Evolutionary conservation across 1,140 invertebrate species (phyloP).

Genomic region (Listronotus bonariensis): DNA sequence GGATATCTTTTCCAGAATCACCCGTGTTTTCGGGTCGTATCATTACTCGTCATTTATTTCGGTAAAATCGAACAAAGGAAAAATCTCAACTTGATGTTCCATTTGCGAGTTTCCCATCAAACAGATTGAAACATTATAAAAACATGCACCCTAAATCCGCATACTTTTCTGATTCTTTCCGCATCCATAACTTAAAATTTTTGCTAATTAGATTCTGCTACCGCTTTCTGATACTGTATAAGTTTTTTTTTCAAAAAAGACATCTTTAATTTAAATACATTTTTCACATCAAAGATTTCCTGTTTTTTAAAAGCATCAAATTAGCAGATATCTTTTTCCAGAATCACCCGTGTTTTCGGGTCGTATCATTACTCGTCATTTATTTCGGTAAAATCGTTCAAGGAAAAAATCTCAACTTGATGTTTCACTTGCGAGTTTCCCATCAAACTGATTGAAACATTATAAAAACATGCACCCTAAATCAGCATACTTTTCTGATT

Average conservation of each 20-base stretch:
- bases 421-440: conserved; percentile 35
- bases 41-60: conserved; percentile 39
- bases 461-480: conserved; percentile 40
- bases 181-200: too few relatives aligned
- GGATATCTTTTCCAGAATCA: too few relatives aligned
- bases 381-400: conserved; percentile 37
- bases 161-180: too few relatives aligned
- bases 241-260: too few relatives aligned
- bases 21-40: too few relatives aligned
- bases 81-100: conserved; percentile 39
- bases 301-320: too few relatives aligned
- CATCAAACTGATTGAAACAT: conserved; percentile 45
- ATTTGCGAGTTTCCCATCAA: conserved; percentile 38
- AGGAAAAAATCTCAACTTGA: conserved; percentile 43
- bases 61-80: conserved; percentile 38
- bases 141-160: conserved; percentile 31
- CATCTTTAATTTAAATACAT: too few relatives aligned
- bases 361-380: conserved; percentile 33
- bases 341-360: neutral
- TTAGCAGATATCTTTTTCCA: too few relatives aligned
- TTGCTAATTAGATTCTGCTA: too few relatives aligned
- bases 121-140: conserved; percentile 45
- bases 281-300: too few relatives aligned
- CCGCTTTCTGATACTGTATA: too few relatives aligned
- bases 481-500: conserved; percentile 12